These are phyloP conservation scores for Cheilosia variabilis DNA, from an alignment of 2,888 invertebrate genomes.

Conservation along the genomic window DNA sequence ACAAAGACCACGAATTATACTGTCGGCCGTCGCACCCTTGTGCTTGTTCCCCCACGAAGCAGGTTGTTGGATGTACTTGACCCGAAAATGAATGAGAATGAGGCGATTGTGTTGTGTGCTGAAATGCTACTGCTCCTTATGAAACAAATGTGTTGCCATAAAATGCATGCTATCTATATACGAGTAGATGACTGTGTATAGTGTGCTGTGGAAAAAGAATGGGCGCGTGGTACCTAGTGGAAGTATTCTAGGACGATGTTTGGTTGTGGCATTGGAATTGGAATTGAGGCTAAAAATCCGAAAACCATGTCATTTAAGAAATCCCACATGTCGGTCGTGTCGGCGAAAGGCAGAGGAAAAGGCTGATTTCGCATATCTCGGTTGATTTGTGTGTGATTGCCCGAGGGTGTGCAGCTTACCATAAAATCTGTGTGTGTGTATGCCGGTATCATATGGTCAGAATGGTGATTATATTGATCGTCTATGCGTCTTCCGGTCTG, in stretches of 20 bases:
- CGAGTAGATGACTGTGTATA: not conserved
- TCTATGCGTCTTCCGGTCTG: conserved; percentile 17
- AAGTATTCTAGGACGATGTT: conserved; percentile 12
- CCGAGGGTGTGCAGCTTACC: conserved; percentile 26
- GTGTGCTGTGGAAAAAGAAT: not conserved
- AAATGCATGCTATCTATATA: conserved; percentile 45
- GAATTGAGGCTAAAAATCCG: conserved; percentile 55
- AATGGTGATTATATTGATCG: conserved; percentile 47
- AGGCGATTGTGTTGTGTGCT: conserved; percentile 45
- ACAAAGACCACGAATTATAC: conserved; percentile 71
- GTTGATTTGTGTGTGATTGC: conserved; percentile 36
- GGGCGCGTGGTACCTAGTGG: too few species aligned
- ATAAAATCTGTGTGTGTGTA: not conserved
- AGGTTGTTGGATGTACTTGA: conserved; percentile 53
- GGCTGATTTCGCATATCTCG: conserved; percentile 33
- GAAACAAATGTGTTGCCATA: conserved; percentile 50
- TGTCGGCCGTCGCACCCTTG: conserved; percentile 44
- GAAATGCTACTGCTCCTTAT: conserved; percentile 47
- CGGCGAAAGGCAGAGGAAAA: not conserved
- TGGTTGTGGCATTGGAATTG: conserved; percentile 24
- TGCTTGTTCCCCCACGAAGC: not conserved
- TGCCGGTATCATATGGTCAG: conserved; percentile 29
- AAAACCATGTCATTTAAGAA: conserved; percentile 59
- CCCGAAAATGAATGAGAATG: conserved; percentile 69
- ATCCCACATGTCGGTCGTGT: conserved; percentile 31